Percentiles rank a stretch among this genome's conserved stretches.
These are phyloP conservation scores for Mythimna impura DNA, from an alignment of 2,888 invertebrate genomes.

Conservation along the genomic window DNA sequence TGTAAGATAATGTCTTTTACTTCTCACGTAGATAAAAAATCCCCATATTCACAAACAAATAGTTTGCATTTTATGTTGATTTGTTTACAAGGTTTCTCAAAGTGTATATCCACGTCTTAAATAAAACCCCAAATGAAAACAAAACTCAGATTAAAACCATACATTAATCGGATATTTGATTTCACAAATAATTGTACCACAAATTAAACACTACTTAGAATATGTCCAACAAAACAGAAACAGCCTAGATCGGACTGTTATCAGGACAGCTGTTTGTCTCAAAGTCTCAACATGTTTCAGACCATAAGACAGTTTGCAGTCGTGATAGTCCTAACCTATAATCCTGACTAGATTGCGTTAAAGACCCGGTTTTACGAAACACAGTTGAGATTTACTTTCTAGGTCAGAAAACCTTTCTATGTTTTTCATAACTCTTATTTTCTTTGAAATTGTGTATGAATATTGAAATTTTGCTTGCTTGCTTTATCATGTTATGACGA, in stretches of 20 bases:
- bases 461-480: no score
- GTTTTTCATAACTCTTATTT: not conserved
- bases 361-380: slow-evolving; percentile 31
- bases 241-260: not conserved
- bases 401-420: not conserved
- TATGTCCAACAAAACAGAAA: slow-evolving; percentile 1
- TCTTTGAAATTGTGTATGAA: no score
- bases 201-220: slow-evolving; percentile 1
- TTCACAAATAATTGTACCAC: not conserved
- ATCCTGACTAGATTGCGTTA: slow-evolving; percentile 10
- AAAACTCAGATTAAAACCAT: not conserved
- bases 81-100: no score
- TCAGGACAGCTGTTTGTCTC: slow-evolving; percentile 19
- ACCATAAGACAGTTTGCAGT: not conserved
- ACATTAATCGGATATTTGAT: not conserved
- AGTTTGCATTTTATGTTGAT: no score
- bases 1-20: no score
- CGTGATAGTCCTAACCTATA: slow-evolving; percentile 40
- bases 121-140: no score
- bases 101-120: no score
- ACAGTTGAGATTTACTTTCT: slow-evolving; percentile 38
- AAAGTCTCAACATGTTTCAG: slow-evolving; percentile 8
- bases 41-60: no score
- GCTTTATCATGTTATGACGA: no score
- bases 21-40: no score